Conservation (phyloP, 2,113 vertebrate genomes). For the Ascaphus truei region DNA sequence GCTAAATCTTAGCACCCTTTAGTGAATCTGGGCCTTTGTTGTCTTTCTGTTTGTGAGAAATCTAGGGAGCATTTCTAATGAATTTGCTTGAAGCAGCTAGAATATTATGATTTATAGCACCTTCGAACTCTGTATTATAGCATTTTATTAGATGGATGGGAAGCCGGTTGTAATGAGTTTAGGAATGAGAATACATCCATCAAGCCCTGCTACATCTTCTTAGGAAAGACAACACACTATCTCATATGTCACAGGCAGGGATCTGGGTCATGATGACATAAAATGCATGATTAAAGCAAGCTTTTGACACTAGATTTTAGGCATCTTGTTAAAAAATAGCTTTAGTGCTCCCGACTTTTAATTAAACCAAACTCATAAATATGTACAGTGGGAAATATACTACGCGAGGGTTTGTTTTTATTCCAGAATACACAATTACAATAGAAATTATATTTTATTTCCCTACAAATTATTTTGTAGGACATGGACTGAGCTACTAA, state of each 20-base stretch:
- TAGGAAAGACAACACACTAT: conserved; percentile 71
- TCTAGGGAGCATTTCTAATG: conserved; percentile 76
- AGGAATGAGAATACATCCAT: conserved; percentile 83
- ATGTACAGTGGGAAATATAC: conserved; percentile 66
- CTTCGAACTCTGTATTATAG: conserved; percentile 73
- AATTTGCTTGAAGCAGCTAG: conserved; percentile 68
- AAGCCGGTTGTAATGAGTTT: conserved; percentile 82
- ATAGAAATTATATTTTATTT: conserved; percentile 63
- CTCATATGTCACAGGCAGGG: conserved; percentile 69
- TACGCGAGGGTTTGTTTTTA: conserved; percentile 63
- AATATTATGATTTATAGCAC: conserved; percentile 80
- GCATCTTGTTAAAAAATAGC: conserved; percentile 70
- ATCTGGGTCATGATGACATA: conserved; percentile 75
- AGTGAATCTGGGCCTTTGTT: too few relatives aligned
- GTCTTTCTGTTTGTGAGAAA: conserved; percentile 67
- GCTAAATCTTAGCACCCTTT: too few relatives aligned
- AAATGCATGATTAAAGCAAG: conserved; percentile 74
- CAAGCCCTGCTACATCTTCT: conserved; percentile 70
- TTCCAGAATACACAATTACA: conserved; percentile 67
- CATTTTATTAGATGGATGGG: conserved; percentile 86
- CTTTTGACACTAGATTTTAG: conserved; percentile 75
- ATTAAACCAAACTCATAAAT: conserved; percentile 74
- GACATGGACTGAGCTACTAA: conserved; percentile 58
- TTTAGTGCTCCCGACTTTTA: conserved; percentile 64
- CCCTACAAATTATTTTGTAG: conserved; percentile 61